Conservation (phyloP, 2,888 invertebrate species). For the Mimachlamys varia region DNA sequence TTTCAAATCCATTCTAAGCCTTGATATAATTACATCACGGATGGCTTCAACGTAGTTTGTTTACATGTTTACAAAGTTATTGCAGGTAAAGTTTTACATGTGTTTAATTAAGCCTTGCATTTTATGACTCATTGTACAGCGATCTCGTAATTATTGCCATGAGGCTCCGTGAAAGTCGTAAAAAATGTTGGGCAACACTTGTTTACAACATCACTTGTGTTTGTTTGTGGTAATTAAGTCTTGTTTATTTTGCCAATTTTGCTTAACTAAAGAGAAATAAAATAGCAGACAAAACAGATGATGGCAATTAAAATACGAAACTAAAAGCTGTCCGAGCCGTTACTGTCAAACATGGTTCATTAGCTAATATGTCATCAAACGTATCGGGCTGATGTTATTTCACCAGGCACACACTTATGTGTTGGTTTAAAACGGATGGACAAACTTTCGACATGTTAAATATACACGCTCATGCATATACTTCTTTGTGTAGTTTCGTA, state of each 20-base stretch:
- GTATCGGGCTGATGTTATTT: neutral
- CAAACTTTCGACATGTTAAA: neutral
- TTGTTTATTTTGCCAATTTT: neutral
- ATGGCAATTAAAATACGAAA: neutral
- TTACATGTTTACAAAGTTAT: no score
- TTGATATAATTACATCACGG: neutral
- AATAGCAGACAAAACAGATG: neutral
- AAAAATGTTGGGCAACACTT: neutral
- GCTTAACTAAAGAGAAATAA: neutral
- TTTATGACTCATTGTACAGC: neutral
- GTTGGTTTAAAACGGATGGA: neutral
- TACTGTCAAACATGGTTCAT: neutral
- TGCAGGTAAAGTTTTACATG: neutral
- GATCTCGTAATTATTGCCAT: neutral
- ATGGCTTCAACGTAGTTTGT: no score
- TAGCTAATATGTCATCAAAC: neutral
- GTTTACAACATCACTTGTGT: neutral
- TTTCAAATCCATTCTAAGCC: no score
- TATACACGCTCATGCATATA: no score
- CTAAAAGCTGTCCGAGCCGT: neutral
- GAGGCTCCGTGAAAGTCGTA: neutral
- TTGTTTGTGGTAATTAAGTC: slow-evolving; percentile 19
- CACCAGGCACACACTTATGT: neutral
- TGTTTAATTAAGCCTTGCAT: neutral
- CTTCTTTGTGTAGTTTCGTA: no score